phyloP scores from a whole-genome alignment of 2,113 vertebrate species.

The Halichoerus grypus region DNA sequence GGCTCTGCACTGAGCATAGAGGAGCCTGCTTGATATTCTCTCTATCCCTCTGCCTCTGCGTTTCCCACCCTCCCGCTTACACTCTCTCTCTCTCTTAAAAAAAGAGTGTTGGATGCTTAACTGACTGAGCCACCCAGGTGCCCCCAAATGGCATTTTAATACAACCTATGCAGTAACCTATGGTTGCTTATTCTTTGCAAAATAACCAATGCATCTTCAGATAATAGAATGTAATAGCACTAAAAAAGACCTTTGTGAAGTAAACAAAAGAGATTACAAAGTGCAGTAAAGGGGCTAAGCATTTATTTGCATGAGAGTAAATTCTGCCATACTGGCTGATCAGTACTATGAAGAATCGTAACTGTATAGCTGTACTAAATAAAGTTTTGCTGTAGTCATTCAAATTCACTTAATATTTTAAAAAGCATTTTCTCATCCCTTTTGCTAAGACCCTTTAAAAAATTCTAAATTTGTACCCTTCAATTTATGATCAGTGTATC shows the following conservation, averaged over 20 bases:
- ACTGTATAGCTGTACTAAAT: not conserved
- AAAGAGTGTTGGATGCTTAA: not conserved
- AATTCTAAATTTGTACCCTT: not conserved
- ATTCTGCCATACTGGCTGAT: not conserved
- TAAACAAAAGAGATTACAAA: constrained; percentile 70
- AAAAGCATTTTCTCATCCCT: constrained; percentile 51
- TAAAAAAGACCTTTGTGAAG: constrained; percentile 41
- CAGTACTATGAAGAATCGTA: not conserved
- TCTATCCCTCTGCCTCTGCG: not conserved
- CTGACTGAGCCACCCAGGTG: not conserved
- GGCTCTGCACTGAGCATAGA: not conserved
- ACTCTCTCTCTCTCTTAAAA: not conserved
- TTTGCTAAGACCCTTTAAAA: constrained; percentile 51
- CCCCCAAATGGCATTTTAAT: constrained; percentile 42
- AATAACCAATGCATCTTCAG: constrained; percentile 58
- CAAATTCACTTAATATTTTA: constrained; percentile 44
- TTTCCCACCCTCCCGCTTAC: not conserved
- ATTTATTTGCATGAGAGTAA: constrained; percentile 23
- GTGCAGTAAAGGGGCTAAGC: not conserved
- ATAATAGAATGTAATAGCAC: constrained; percentile 61
- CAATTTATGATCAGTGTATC: constrained; percentile 56
- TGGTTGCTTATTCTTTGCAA: constrained; percentile 68
- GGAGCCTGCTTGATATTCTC: not conserved
- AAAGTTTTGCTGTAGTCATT: not conserved
- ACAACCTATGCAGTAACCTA: not conserved